phyloP scores from a whole-genome alignment of 2,888 invertebrate genomes.

The Oxyscelio sp. region DNA sequence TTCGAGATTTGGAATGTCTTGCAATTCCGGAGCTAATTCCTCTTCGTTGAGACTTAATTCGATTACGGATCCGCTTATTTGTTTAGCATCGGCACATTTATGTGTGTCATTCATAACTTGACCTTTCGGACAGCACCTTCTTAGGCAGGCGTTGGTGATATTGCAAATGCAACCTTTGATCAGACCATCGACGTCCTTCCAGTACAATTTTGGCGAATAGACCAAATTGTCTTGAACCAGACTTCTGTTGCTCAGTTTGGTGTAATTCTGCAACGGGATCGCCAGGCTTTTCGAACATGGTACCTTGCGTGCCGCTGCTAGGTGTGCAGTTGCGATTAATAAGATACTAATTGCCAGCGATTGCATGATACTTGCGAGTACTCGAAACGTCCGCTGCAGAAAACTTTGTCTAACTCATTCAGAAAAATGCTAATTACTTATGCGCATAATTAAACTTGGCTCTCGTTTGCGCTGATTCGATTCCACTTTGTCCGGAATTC shows the following conservation, averaged over 20 bases:
- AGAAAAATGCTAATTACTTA: conserved; percentile 24
- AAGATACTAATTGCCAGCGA: neutral
- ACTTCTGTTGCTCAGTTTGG: conserved; percentile 30
- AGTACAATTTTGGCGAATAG: conserved; percentile 50
- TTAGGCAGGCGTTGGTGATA: conserved; percentile 64
- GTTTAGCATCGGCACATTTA: conserved; percentile 32
- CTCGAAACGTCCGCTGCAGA: neutral
- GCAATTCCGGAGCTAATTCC: conserved; percentile 58
- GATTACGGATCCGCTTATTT: conserved; percentile 20
- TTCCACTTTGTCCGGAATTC: too few species aligned
- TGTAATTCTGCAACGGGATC: conserved; percentile 38
- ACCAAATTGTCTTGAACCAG: conserved; percentile 4
- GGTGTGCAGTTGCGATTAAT: neutral
- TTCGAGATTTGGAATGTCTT: conserved; percentile 35
- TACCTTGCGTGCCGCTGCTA: neutral
- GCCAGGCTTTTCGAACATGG: conserved; percentile 36
- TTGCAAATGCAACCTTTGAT: conserved; percentile 66
- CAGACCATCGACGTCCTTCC: conserved; percentile 33
- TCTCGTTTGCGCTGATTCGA: too few species aligned
- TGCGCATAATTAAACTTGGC: too few species aligned
- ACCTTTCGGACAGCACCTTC: conserved; percentile 75
- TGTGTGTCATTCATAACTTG: conserved; percentile 45
- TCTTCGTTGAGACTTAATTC: conserved; percentile 41
- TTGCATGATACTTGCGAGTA: conserved; percentile 22
- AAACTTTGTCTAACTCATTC: conserved; percentile 10